A percentile compares a stretch with the other conserved stretches of the same genome.
Evolutionary conservation across 2,113 vertebrate species (phyloP).

Genomic region (Hystrix brachyura): DNA sequence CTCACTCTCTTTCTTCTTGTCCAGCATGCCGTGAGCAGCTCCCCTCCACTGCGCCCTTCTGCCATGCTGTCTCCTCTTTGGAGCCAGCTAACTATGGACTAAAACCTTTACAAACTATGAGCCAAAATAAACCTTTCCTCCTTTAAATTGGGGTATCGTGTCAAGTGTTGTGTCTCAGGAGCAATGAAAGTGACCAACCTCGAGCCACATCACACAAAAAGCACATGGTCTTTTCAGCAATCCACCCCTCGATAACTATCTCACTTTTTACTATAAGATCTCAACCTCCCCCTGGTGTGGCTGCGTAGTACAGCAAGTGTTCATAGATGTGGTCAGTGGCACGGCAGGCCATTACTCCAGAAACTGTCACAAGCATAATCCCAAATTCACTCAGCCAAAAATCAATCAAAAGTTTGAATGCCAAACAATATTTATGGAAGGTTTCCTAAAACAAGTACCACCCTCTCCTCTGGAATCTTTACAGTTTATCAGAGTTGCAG

Average conservation of each 20-base stretch:
- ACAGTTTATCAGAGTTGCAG: constrained; percentile 33
- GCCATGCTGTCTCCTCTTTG: too few species aligned
- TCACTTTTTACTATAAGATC: background rate
- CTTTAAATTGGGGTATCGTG: too few species aligned
- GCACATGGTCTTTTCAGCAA: background rate
- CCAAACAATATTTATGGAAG: background rate
- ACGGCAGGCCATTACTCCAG: background rate
- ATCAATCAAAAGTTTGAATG: background rate
- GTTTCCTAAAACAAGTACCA: background rate
- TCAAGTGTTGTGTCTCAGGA: too few species aligned
- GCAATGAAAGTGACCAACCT: background rate
- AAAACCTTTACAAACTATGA: too few species aligned
- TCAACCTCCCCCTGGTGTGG: background rate
- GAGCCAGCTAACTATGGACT: too few species aligned
- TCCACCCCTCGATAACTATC: background rate
- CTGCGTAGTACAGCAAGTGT: background rate
- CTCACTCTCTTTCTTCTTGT: too few species aligned
- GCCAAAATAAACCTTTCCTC: too few species aligned
- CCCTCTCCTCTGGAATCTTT: background rate
- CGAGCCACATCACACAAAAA: background rate
- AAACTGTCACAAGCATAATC: background rate
- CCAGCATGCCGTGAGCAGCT: too few species aligned
- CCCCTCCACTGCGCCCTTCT: too few species aligned
- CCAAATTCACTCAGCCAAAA: background rate
- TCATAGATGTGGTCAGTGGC: background rate